Base-by-base conservation (phyloP, 2,113 vertebrate species). In the Ahaetulla prasina region DNA sequence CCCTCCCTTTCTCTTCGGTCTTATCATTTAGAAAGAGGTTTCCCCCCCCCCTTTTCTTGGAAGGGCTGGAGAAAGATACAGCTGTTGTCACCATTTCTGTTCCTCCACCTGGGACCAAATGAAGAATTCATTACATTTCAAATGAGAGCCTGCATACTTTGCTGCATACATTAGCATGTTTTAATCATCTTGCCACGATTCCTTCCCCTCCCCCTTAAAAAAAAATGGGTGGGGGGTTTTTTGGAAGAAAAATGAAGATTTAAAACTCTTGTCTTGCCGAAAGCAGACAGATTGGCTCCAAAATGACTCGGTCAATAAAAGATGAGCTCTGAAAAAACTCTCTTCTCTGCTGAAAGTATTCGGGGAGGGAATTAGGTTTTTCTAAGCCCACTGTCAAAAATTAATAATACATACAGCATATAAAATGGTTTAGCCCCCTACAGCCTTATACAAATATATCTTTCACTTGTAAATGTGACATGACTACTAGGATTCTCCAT, bases 251-350 rank as follows among this genome's bases (percentile, higher is more conserved):
- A 95, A 95, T 39, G 96, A 95, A 97, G 95, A 97, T 97, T 97
- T 96, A 97, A 97, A 97, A 95, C 97, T 96, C 97, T 97, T 95
- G 95, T 98, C 97, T 97, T 96, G 93, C 97, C 91, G 35, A 96
- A 96, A 97, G 97, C 97, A 97, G 97, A 96, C 97, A 97, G 97
- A 97, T 97, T 97, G 97, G 97, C 97, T 97, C 89, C 89, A 94
- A 96, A 97, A 97, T 96, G 96, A 97, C 95, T 97, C 92, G 92
- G 97, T 98, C 97, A 96, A 97, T 98, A 97, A 97, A 97, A 97
- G 96, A 98, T 97, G 97, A 97, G 96, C 96, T 96, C 95, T 95
- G 96, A 96, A 96, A 96, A 97, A 97, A 96, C 92, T 94, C 94
- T 95, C 94, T 22, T 94, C 96, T 96, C 91, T 2, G 89, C 96